phyloP scores from a whole-genome alignment of 2,888 invertebrate species.

The Podotricha telesiphe region DNA sequence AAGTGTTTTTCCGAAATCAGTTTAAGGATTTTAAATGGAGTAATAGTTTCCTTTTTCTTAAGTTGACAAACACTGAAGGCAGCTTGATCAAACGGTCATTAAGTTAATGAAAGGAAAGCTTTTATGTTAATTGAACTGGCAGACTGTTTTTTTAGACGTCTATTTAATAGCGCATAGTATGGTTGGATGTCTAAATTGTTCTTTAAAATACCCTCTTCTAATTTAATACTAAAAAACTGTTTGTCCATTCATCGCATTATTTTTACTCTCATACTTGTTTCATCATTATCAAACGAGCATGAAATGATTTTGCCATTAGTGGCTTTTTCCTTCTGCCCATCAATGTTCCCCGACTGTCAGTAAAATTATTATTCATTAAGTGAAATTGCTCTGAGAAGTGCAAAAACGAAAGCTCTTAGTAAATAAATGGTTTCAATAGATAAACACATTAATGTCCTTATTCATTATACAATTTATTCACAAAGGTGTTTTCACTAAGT shows the following conservation, averaged over 20 bases:
- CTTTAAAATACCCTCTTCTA: constrained; percentile 10
- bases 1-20: constrained; percentile 2
- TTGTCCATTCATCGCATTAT: not conserved
- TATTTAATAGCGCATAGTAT: not conserved
- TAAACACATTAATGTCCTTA: constrained; percentile 6
- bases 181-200: constrained; percentile 15
- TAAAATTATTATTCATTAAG: constrained; percentile 15
- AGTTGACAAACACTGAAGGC: constrained; percentile 32
- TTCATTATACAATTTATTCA: constrained; percentile 6
- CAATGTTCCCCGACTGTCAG: not conserved
- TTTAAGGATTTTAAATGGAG: constrained; percentile 13
- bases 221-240: constrained; percentile 9
- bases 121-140: constrained; percentile 37
- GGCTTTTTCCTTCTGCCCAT: constrained; percentile 7
- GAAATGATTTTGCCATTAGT: constrained; percentile 8
- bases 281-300: constrained; percentile 2
- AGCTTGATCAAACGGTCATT: constrained; percentile 33
- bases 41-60: constrained; percentile 30
- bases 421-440: constrained; percentile 5
- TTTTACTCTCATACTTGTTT: constrained; percentile 4
- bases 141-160: constrained; percentile 3
- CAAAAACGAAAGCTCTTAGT: constrained; percentile 2
- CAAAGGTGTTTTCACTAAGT: constrained; percentile 3
- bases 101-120: constrained; percentile 37
- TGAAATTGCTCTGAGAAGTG: constrained; percentile 4